These are phyloP conservation scores for Nebria brevicollis DNA, from an alignment of 2,888 invertebrate genomes.

Conservation along the genomic window DNA sequence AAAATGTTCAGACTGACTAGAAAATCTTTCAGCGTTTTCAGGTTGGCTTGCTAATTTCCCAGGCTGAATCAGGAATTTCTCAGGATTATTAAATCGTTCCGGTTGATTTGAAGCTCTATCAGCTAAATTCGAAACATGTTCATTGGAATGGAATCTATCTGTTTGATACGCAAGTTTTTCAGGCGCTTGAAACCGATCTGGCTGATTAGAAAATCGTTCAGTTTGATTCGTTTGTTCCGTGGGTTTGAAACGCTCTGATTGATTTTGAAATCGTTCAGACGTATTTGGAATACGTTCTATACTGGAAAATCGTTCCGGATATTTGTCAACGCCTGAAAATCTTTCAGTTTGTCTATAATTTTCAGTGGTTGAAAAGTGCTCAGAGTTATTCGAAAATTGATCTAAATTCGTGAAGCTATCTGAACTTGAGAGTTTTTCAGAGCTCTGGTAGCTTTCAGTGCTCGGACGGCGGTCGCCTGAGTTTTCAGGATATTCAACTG, in stretches of 20 bases:
- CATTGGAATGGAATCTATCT: not conserved
- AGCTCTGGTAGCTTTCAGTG: conserved; percentile 32
- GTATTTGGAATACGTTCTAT: not conserved
- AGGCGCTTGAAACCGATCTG: not conserved
- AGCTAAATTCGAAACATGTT: not conserved
- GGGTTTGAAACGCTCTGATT: not conserved
- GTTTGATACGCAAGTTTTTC: not conserved
- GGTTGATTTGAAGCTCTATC: not conserved
- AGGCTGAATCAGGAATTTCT: not conserved
- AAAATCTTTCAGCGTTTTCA: not conserved
- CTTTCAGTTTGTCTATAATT: conserved; percentile 2
- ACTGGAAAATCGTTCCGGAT: not conserved
- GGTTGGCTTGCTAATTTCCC: not conserved
- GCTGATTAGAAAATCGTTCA: not conserved
- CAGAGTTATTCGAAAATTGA: conserved; percentile 2
- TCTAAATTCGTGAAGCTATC: conserved; percentile 18
- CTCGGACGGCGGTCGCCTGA: conserved; percentile 17
- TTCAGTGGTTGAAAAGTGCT: not conserved
- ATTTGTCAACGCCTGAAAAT: not conserved
- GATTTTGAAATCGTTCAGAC: not conserved
- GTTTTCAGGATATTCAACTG: conserved; percentile 12
- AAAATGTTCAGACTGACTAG: not conserved
- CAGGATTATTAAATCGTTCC: not conserved
- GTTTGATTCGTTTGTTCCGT: not conserved
- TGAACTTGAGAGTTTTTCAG: conserved; percentile 17